phyloP scores from a whole-genome alignment of 2,888 invertebrate genomes.

The Epirrita christyi region DNA sequence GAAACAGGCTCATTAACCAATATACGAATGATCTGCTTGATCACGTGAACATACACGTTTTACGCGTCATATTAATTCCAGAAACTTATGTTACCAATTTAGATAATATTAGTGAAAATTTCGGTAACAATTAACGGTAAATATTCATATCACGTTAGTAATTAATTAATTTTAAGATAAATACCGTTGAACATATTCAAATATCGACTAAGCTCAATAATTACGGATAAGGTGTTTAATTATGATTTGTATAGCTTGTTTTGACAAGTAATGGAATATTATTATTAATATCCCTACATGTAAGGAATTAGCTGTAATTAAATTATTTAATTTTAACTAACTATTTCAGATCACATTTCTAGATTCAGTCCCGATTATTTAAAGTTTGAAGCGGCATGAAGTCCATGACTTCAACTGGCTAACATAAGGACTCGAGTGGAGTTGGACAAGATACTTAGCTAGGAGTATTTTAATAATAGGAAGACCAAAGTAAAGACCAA shows the following conservation, averaged over 20 bases:
- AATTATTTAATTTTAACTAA: no score
- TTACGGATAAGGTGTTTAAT: neutral
- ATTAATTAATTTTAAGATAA: conserved; percentile 32
- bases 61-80: conserved; percentile 27
- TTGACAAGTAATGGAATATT: neutral
- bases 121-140: conserved; percentile 25
- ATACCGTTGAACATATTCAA: conserved; percentile 7
- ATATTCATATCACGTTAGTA: conserved; percentile 20
- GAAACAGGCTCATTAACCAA: conserved; percentile 21
- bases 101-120: conserved; percentile 27
- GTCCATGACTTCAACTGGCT: no score
- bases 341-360: no score
- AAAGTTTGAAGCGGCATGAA: no score
- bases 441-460: no score
- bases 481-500: no score
- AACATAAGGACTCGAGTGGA: no score
- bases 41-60: conserved; percentile 24
- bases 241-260: neutral
- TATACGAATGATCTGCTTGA: conserved; percentile 27
- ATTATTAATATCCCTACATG: no score
- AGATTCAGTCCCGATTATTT: no score
- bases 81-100: conserved; percentile 33
- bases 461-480: no score
- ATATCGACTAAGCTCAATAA: conserved; percentile 1
- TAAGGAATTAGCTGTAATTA: no score